phyloP scores from a whole-genome alignment of 1,140 invertebrate species.

The Microplitis demolitor region DNA sequence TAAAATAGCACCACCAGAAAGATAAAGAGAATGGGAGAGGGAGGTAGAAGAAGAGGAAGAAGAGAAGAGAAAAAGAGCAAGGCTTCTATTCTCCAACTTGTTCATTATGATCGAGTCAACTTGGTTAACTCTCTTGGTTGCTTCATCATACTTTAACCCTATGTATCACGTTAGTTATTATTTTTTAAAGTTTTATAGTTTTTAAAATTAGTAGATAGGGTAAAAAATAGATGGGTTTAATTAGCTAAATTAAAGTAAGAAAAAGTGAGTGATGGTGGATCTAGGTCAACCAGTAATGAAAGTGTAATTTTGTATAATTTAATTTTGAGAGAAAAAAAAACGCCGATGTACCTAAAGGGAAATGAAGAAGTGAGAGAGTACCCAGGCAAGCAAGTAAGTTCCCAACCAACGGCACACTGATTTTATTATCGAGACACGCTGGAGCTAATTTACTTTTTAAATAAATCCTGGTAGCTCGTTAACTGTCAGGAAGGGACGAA shows the following conservation, averaged over 20 bases:
- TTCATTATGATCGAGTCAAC: too few species aligned
- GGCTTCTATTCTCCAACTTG: background rate
- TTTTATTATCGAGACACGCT: slow-evolving; percentile 39
- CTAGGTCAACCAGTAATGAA: background rate
- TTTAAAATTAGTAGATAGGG: too few species aligned
- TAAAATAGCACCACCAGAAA: background rate
- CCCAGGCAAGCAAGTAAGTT: background rate
- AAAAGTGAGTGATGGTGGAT: background rate
- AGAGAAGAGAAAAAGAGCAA: slow-evolving; percentile 31
- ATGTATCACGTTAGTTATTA: too few species aligned
- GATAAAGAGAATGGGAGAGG: slow-evolving; percentile 13
- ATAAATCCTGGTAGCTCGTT: slow-evolving; percentile 40
- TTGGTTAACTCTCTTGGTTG: too few species aligned
- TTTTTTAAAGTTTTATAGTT: too few species aligned
- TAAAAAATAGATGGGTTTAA: too few species aligned
- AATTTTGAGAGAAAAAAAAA: slow-evolving; percentile 22
- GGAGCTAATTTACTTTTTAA: slow-evolving; percentile 42
- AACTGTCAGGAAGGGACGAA: slow-evolving; percentile 27
- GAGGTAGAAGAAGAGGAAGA: slow-evolving; percentile 30
- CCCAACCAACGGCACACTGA: slow-evolving; percentile 6
- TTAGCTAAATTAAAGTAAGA: too few species aligned
- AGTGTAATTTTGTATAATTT: slow-evolving; percentile 30
- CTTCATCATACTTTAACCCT: too few species aligned
- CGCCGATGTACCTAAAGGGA: background rate
- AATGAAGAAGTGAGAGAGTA: slow-evolving; percentile 7